These are phyloP conservation scores for Climacteris rufus DNA, from an alignment of 2,113 vertebrate genomes.

Conservation along the genomic window DNA sequence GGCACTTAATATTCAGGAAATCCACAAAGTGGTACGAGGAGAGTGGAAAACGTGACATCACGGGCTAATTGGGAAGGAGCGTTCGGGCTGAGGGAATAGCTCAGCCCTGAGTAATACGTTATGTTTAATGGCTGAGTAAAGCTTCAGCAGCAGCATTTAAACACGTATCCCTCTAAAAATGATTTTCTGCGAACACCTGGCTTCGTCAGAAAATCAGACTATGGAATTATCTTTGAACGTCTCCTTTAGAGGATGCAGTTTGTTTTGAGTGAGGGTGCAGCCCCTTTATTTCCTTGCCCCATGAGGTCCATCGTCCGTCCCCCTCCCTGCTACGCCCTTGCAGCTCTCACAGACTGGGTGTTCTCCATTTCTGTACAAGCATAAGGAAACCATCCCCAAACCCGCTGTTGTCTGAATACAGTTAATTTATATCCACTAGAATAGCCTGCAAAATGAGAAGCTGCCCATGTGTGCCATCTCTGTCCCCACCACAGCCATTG, in stretches of 20 bases:
- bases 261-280: background rate
- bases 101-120: conserved; percentile 10
- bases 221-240: background rate
- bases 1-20: conserved; percentile 59
- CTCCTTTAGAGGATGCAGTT: background rate
- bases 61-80: conserved; percentile 27
- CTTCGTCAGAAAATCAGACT: background rate
- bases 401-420: accelerated
- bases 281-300: background rate
- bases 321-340: background rate
- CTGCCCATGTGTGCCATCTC: accelerated
- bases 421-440: background rate
- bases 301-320: accelerated
- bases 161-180: background rate
- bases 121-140: background rate
- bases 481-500: accelerated
- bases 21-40: conserved; percentile 27
- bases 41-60: conserved; percentile 69
- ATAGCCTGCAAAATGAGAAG: accelerated
- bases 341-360: background rate
- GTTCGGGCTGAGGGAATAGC: conserved; percentile 19
- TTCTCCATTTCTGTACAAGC: background rate
- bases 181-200: conserved; percentile 34
- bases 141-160: background rate
- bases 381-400: background rate